Evolutionary conservation across 2,113 vertebrate genomes (phyloP).

Genomic region (Dromaius novaehollandiae): DNA sequence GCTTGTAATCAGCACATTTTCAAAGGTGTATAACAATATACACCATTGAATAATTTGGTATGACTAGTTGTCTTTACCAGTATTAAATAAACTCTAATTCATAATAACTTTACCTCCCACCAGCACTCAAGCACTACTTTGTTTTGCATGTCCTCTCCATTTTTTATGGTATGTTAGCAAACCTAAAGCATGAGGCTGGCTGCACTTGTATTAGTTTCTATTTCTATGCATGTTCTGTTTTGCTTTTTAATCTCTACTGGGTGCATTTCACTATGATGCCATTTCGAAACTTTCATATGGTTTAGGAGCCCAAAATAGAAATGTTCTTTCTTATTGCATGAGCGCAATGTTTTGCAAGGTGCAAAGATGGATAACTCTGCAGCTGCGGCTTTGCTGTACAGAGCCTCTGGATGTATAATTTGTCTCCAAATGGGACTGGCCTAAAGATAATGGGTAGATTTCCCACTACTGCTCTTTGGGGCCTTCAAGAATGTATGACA

Average conservation of each 20-base stretch:
- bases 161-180: not conserved
- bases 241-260: not conserved
- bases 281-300: constrained; percentile 18
- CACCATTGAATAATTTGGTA: not conserved
- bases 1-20: constrained; percentile 43
- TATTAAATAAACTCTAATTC: not conserved
- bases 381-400: not conserved
- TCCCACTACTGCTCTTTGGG: not conserved
- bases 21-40: not conserved
- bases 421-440: not conserved
- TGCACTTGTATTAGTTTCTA: not conserved
- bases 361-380: not conserved
- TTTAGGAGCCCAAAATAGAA: constrained; percentile 21
- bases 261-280: not conserved
- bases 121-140: not conserved
- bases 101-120: not conserved
- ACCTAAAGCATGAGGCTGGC: not conserved
- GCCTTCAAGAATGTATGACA: not conserved
- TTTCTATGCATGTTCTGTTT: not conserved
- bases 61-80: not conserved
- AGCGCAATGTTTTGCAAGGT: not conserved
- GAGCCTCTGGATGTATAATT: not conserved
- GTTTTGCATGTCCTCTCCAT: not conserved
- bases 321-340: not conserved
- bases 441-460: not conserved